Base-by-base conservation (phyloP, 2,113 vertebrate genomes). In the Corythaeola cristata region DNA sequence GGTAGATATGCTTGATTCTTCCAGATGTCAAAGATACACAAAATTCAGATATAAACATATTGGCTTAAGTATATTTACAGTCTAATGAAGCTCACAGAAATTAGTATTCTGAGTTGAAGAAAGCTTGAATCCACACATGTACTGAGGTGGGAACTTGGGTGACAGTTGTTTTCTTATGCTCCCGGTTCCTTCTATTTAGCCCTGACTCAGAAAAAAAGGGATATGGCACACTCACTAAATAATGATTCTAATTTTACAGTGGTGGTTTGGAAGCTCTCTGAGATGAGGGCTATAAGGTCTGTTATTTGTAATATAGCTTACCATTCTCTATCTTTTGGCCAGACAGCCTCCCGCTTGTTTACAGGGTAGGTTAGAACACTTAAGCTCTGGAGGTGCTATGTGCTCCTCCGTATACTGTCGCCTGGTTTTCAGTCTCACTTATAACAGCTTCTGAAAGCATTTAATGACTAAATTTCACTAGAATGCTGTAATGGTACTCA, bases 191-290 rank as follows among this genome's bases (percentile, higher is more conserved):
- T 52, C n/a, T 56, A 28, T 63, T 59, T 62, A 74, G 4, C 11
- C 4, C 49, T 71, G 6, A 32, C 28, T 59, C 32, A 77, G 12
- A 12, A 9, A 20, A 56, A 74, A 73, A 41, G 8, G 6, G 45
- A 2, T 37, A 49, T 17, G 2, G 1, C n/a, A 30, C 3, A 1
- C 11, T 68, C 4, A 44, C 11, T 27, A 77, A 81, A n/a, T 33
- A 66, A 28, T 50, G 4, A 27, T 39, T 80, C 14, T 59, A 55
- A 58, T 71, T 92, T 88, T 81, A 74, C 23, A 39, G 4, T 49
- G 37, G 10, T n/a, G 32, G 8, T 39, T 69, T 41, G 22, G 33
- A 86, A 90, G 20, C 2, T 84, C 1, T 5, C 12, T 53, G 45
- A 60, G 24, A 56, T 73, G 17, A 60, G 0, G 7, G 3, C 41